Evolutionary conservation across 2,797 vertebrate genomes (phyloP), one percentile per base, ranked within the genome.

Genomic region (Notolabrus celidotus): DNA sequence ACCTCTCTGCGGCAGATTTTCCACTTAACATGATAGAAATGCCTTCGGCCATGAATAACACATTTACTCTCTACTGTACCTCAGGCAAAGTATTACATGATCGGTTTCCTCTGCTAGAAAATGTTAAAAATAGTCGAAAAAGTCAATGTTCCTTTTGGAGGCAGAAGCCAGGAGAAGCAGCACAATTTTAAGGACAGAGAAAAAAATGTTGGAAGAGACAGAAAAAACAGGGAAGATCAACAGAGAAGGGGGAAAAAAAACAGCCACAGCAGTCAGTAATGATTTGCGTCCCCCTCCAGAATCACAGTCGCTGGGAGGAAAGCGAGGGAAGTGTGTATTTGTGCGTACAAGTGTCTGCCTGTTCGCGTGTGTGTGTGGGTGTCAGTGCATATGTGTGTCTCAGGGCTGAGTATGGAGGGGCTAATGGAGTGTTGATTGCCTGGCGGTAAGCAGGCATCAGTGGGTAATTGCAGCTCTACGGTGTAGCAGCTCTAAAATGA

Each of bases 401-500:
- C 66, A 79, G 60, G 73, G 82, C 80, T 78, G 74, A 76, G 77
- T 86, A 80, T 85, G 79, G 85, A 87, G 76, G 85, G 85, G 87
- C 89, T 94, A 94, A 94, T 94, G 93, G 92, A 89, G 84, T 86
- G 84, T 85, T 93, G 93, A 93, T 94, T 94, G 92, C 92, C 88
- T 86, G 87, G 88, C 87, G 59, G 90, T 91, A 90, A 92, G 89
- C 92, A 92, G 91, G 87, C 90, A 89, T 90, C 90, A 87, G 80
- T 81, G 85, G 88, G 90, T 93, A 93, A 94, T 94, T 93, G 91
- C 88, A 71, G 90, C 78, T 86, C 83, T 77, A 87, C 67, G 75
- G 85, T 88, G 81, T 85, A 90, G 90, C 86, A 74, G 84, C 90
- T 91, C 85, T 74, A 85, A 91, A 93, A 93, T 86, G 86, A 87